These are phyloP conservation scores for Heptranchias perlo DNA, from an alignment of 2,113 vertebrate genomes.

Conservation along the genomic window DNA sequence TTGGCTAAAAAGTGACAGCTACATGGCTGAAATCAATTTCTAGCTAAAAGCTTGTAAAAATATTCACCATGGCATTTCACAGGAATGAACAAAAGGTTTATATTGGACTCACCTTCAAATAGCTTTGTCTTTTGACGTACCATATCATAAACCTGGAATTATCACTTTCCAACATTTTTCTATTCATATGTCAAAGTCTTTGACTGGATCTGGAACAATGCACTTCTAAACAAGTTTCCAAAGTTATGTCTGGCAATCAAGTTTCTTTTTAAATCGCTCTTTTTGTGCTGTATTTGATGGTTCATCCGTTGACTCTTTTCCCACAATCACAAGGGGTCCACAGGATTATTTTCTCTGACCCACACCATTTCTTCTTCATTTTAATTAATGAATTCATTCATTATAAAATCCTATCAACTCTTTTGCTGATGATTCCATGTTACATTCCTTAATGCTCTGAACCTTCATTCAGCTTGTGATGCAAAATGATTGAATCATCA, in stretches of 20 bases:
- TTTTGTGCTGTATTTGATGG: not conserved
- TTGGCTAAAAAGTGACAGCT: not conserved
- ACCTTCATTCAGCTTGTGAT: not conserved
- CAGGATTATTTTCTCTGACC: not conserved
- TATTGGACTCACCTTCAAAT: slow-evolving; percentile 14
- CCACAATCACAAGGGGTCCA: not conserved
- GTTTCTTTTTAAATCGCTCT: not conserved
- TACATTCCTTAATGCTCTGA: not conserved
- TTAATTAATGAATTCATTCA: not conserved
- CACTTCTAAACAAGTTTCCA: not conserved
- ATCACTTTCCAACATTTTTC: not conserved
- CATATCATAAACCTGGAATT: not conserved
- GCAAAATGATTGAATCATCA: not conserved
- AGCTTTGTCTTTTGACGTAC: not conserved
- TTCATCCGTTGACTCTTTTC: not conserved
- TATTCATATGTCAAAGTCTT: not conserved
- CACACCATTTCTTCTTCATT: not conserved
- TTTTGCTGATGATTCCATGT: not conserved
- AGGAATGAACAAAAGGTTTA: not conserved
- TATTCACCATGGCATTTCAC: not conserved
- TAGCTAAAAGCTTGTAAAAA: not conserved
- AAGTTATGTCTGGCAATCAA: not conserved
- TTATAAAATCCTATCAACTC: not conserved
- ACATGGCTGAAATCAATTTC: not conserved
- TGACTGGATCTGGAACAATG: not conserved